Evolutionary conservation across 1,140 invertebrate species (phyloP), one percentile per base, ranked within the genome.

Genomic region (Psix sp.): DNA sequence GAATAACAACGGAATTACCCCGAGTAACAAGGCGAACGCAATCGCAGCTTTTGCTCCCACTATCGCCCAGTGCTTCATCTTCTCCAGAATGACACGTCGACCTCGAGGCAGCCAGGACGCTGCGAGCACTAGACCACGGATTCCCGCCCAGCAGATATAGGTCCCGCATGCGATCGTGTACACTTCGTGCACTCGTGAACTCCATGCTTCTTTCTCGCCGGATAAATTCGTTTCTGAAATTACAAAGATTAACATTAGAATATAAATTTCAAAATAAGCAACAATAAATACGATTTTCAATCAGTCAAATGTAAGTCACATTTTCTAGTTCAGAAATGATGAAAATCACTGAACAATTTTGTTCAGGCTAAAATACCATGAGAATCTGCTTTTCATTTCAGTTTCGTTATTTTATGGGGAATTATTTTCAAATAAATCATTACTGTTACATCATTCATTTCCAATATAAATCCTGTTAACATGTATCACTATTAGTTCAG

Each of bases 131-230:
- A 93, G 88, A 3, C 93, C 92, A 3, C 96, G 90, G 0, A 94
- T 91, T 0, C 90, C 86, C 24, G 98, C 88, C 96, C 96, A 98
- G 82, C 96, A 98, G 1, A 97, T 88, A 85, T 99, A 99, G 13
- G 96, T 92, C 0, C 98, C 96, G 84, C 93, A 95, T 0, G 96
- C 95, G 0, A 96, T 94, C 0, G 97, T 99, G 80, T 99, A 99
- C 0, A 99, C 87, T 85, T 99, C 98, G 82, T 99, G 97, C 0
- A 98, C 93, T 36, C 90, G 89, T 31, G 90, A 88, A 4, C 91
- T n/a, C 88, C 1, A 91, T 88, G 4, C 74, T 74, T n/a, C n/a
- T n/a, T n/a, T n/a, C n/a, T n/a, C n/a, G 7, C n/a, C 26, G 7
- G 26, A n/a, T 29, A 10, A 7, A 10, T 29, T n/a, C 7, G n/a